Evolutionary conservation across 2,888 invertebrate species (phyloP).

Genomic region (Pterostichus madidus): DNA sequence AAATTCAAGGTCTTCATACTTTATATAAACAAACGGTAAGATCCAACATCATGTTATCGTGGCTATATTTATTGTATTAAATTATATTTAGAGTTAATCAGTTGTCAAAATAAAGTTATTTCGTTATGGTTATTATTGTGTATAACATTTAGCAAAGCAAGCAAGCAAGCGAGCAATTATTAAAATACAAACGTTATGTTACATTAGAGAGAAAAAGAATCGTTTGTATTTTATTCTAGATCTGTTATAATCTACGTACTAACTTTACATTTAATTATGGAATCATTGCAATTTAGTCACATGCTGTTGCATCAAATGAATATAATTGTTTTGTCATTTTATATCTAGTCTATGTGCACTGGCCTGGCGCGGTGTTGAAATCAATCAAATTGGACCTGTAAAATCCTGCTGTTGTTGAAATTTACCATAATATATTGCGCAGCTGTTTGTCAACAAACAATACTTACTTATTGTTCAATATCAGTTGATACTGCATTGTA

Average conservation of each 20-base stretch:
- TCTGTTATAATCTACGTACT: constrained; percentile 27
- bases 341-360: constrained; percentile 43
- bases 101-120: constrained; percentile 22
- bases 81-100: constrained; percentile 58
- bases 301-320: constrained; percentile 26
- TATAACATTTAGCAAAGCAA: constrained; percentile 30
- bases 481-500: constrained; percentile 32
- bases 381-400: constrained; percentile 25
- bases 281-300: constrained; percentile 19
- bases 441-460: constrained; percentile 4
- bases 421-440: constrained; percentile 8
- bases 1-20: constrained; percentile 64
- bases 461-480: constrained; percentile 16
- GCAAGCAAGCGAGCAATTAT: neutral
- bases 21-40: constrained; percentile 58
- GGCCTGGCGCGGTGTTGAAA: constrained; percentile 25
- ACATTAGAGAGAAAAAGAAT: neutral
- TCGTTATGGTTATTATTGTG: constrained; percentile 32
- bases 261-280: constrained; percentile 31
- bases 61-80: constrained; percentile 58
- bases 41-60: constrained; percentile 48
- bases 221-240: constrained; percentile 38
- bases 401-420: constrained; percentile 17
- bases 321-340: constrained; percentile 23
- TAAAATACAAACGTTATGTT: constrained; percentile 25